These are phyloP conservation scores for Phrynocephalus guinanensis DNA, from an alignment of 2,797 vertebrate species.

Conservation along the genomic window DNA sequence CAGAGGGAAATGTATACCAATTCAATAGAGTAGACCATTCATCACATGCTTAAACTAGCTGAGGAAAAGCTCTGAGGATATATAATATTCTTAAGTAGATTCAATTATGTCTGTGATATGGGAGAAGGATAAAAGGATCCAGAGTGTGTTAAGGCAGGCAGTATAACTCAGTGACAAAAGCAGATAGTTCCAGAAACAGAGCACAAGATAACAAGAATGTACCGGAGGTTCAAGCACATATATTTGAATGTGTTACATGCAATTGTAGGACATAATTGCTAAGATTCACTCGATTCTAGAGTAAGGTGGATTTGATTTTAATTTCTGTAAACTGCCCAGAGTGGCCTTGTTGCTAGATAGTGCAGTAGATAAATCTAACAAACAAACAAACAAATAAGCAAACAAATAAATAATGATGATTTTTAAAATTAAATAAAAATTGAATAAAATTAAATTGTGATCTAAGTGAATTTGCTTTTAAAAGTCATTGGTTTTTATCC, in stretches of 20 bases:
- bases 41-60: no score
- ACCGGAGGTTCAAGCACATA: neutral
- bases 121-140: neutral
- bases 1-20: neutral
- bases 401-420: no score
- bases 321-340: no score
- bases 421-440: no score
- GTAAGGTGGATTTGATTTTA: no score
- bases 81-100: conserved; percentile 57
- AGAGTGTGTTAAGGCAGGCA: neutral
- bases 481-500: no score
- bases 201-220: neutral
- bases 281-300: neutral
- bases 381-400: no score
- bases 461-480: no score
- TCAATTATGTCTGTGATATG: neutral
- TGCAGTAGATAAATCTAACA: no score
- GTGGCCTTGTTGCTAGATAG: no score
- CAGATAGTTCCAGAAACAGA: neutral
- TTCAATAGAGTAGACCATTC: conserved; percentile 65
- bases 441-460: no score
- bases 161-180: neutral
- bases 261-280: neutral
- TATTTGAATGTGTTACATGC: neutral
- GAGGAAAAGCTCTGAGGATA: neutral